A percentile compares a stretch with the other conserved stretches of the same genome.
phyloP scores from a whole-genome alignment of 2,888 invertebrate genomes.

The Epirrita christyi region DNA sequence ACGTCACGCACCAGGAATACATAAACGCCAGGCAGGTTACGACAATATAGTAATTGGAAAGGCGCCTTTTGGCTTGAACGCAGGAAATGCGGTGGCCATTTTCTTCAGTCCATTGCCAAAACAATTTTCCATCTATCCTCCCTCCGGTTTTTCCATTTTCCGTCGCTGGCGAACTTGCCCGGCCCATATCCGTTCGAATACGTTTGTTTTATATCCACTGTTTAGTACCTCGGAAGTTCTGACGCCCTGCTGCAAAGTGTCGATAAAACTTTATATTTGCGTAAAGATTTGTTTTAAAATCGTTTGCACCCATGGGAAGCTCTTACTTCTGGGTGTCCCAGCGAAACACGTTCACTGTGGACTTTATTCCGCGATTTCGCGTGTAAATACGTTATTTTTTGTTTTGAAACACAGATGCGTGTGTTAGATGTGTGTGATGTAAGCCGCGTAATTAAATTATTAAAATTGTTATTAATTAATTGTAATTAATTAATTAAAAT shows the following conservation, averaged over 20 bases:
- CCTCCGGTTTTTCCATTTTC: conserved; percentile 73
- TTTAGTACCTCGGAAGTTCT: conserved; percentile 44
- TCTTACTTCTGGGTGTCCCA: too few species aligned
- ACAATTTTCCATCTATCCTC: conserved; percentile 76
- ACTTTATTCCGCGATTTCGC: too few species aligned
- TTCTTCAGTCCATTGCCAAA: conserved; percentile 82
- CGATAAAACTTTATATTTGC: conserved; percentile 29
- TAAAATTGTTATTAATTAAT: too few species aligned
- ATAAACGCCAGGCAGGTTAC: conserved; percentile 51
- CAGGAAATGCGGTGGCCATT: conserved; percentile 69
- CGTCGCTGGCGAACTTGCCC: conserved; percentile 72
- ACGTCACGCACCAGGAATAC: conserved; percentile 61
- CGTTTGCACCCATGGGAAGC: conserved; percentile 1
- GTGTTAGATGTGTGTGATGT: too few species aligned
- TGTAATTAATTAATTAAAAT: too few species aligned
- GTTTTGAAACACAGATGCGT: too few species aligned
- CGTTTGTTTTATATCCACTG: conserved; percentile 57
- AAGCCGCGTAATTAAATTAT: too few species aligned
- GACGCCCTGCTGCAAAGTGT: conserved; percentile 33
- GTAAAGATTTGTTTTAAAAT: conserved; percentile 24
- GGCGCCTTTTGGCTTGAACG: conserved; percentile 58
- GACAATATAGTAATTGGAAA: conserved; percentile 69
- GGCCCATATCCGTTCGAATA: conserved; percentile 52
- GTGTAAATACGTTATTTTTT: too few species aligned
- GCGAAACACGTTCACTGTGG: too few species aligned